phyloP scores from a whole-genome alignment of 92 coral and sea anemone genomes.

The Diadumene lineata region DNA sequence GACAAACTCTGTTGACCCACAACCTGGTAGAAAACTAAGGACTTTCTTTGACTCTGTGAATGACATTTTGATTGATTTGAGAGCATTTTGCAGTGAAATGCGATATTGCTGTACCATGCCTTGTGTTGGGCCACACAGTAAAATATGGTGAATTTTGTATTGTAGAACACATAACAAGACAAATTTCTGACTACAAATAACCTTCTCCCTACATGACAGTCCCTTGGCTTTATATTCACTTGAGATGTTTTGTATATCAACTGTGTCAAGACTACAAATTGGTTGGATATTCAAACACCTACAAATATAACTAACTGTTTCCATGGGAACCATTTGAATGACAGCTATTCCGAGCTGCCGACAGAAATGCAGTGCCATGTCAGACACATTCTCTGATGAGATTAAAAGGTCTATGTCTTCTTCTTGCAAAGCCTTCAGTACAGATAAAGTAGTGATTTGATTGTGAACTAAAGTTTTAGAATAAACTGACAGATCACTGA shows the following conservation, averaged over 20 bases:
- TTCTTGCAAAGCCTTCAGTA: slow-evolving; percentile 44
- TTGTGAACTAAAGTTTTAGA: slow-evolving; percentile 49
- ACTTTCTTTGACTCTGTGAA: slow-evolving; percentile 40
- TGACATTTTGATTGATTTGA: slow-evolving; percentile 69
- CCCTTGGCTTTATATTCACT: slow-evolving; percentile 61
- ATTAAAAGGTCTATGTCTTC: slow-evolving; percentile 64
- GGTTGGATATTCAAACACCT: slow-evolving; percentile 55
- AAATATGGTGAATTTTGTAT: slow-evolving; percentile 29
- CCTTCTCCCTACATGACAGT: slow-evolving; percentile 45
- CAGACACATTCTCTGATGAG: slow-evolving; percentile 62
- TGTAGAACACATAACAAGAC: slow-evolving; percentile 40
- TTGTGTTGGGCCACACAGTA: slow-evolving; percentile 80
- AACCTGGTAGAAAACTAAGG: slow-evolving; percentile 57
- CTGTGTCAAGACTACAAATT: slow-evolving; percentile 21
- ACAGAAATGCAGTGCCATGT: slow-evolving; percentile 74
- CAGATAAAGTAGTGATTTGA: slow-evolving; percentile 29
- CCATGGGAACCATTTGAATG: slow-evolving; percentile 78
- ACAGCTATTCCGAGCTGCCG: slow-evolving; percentile 72
- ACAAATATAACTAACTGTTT: slow-evolving; percentile 62
- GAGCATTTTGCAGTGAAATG: slow-evolving; percentile 66
- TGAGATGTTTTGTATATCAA: slow-evolving; percentile 29
- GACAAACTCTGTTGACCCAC: slow-evolving; percentile 77
- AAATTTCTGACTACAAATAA: slow-evolving; percentile 53
- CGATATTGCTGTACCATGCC: slow-evolving; percentile 72
- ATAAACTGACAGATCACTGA: slow-evolving; percentile 29